These are phyloP conservation scores for Esox lucius DNA, from an alignment of 2,797 vertebrate species.

Conservation along the genomic window DNA sequence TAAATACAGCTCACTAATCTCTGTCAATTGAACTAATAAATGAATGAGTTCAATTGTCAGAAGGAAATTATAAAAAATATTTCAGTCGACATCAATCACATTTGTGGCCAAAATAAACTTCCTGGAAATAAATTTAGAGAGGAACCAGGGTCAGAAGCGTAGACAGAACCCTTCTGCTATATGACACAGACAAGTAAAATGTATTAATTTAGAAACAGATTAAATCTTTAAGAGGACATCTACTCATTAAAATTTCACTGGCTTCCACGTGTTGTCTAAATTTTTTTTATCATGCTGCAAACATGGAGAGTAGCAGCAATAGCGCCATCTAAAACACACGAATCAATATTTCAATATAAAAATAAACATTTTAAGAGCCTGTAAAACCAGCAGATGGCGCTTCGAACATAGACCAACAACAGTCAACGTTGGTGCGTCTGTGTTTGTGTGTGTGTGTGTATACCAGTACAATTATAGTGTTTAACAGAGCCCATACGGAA, in stretches of 20 bases:
- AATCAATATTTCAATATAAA: not conserved
- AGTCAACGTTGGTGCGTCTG: not conserved
- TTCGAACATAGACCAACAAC: slow-evolving; percentile 25
- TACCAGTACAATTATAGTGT: not conserved
- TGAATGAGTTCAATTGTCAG: not conserved
- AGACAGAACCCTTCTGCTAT: not conserved
- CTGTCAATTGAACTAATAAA: not conserved
- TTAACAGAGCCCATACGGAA: too few species aligned
- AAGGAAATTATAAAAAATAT: too few species aligned
- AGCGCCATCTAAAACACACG: slow-evolving; percentile 2
- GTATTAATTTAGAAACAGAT: not conserved
- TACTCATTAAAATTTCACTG: too few species aligned
- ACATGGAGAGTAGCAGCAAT: too few species aligned
- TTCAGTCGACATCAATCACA: too few species aligned
- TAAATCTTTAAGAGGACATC: not conserved
- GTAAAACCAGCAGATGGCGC: slow-evolving; percentile 55
- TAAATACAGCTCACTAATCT: not conserved
- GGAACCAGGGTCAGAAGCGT: not conserved
- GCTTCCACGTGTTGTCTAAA: not conserved
- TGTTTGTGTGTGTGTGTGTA: not conserved
- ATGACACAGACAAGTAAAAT: not conserved
- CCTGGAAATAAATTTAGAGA: not conserved
- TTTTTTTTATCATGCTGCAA: too few species aligned
- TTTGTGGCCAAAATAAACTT: not conserved
- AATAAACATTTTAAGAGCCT: too few species aligned